Base-by-base conservation (phyloP, 30 jellyfish, hydroid and myxozoan species). In the Aurelia sp. region DNA sequence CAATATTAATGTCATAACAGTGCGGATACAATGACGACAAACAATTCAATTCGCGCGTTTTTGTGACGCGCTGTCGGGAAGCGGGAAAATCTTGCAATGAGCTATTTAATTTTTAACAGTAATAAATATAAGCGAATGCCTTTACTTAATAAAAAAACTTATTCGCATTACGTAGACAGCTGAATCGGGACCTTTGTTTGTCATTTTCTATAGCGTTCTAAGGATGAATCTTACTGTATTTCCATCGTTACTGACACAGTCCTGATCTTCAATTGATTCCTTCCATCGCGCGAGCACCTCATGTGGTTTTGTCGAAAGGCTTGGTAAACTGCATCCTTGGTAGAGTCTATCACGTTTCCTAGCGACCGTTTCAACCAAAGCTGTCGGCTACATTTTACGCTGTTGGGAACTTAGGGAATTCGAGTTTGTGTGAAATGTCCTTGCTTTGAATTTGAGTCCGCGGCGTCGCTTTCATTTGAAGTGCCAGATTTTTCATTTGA, bases 291-390 rank as follows among this genome's bases (percentile, higher is more conserved):
- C 76, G 86, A 76, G 27, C 79, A 6, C 79, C 51, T 22, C 27
- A 62, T 78, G 89, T 74, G 89, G 89, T 78, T 78, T 58, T 22
- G 22, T 62, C 30, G n/a, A 31, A 58, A 78, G 73, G 79, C 79
- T 61, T 62, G 71, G 77, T 70, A 23, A 52, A 48, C 18, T 13
- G 62, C 50, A 23, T 60, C 30, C 37, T 78, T 48, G 47, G 51
- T 44, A 60, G 60, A 78, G 66, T 55, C 79, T 58, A 33, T 40
- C 52, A 40, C 66, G 89, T 70, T 11, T 31, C 89, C 60, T 19
- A 48, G 89, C 79, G 31, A 78, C 89, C 79, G 9, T 63, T 44
- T 55, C 60, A 17, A 50, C 79, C 61, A 40, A 50, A 44, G 64
- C 23, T 31, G 79, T 69, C 79, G 79, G 79, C 79, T 23, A 69